Conservation (phyloP, 2,888 invertebrate species). For the Xylota segnis region DNA sequence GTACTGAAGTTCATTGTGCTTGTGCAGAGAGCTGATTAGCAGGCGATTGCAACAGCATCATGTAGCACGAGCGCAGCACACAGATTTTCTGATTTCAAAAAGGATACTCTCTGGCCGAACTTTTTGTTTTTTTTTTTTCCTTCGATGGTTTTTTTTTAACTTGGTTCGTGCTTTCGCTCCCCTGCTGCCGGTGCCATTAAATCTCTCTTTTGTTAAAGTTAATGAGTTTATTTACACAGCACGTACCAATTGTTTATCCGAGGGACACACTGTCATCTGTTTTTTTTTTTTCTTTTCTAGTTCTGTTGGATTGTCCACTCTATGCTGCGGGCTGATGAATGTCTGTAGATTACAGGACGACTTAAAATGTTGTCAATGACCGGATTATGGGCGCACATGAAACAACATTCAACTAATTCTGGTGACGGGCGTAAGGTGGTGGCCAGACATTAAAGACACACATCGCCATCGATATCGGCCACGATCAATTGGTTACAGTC, state of each 20-base stretch:
- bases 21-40: slow-evolving; percentile 65
- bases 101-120: slow-evolving; percentile 47
- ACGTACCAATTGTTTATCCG: slow-evolving; percentile 67
- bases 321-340: slow-evolving; percentile 19
- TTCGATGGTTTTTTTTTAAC: slow-evolving; percentile 19
- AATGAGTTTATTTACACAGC: slow-evolving; percentile 75
- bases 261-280: background rate
- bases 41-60: slow-evolving; percentile 51
- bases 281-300: too few relatives aligned
- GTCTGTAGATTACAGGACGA: slow-evolving; percentile 46
- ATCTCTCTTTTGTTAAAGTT: slow-evolving; percentile 42
- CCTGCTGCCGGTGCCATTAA: background rate
- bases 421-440: slow-evolving; percentile 61
- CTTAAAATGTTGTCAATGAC: slow-evolving; percentile 53
- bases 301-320: slow-evolving; percentile 10
- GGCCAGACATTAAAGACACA: slow-evolving; percentile 45
- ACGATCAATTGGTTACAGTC: slow-evolving; percentile 41
- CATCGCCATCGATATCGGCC: slow-evolving; percentile 43
- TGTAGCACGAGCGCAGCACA: slow-evolving; percentile 69
- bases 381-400: slow-evolving; percentile 32
- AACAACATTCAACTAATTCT: slow-evolving; percentile 28
- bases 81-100: slow-evolving; percentile 47
- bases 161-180: slow-evolving; percentile 21
- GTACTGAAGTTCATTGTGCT: slow-evolving; percentile 69
- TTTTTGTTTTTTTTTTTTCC: slow-evolving; percentile 14